Evolutionary conservation across 2,888 invertebrate genomes (phyloP).

Genomic region (Drosophila kambysellisi): DNA sequence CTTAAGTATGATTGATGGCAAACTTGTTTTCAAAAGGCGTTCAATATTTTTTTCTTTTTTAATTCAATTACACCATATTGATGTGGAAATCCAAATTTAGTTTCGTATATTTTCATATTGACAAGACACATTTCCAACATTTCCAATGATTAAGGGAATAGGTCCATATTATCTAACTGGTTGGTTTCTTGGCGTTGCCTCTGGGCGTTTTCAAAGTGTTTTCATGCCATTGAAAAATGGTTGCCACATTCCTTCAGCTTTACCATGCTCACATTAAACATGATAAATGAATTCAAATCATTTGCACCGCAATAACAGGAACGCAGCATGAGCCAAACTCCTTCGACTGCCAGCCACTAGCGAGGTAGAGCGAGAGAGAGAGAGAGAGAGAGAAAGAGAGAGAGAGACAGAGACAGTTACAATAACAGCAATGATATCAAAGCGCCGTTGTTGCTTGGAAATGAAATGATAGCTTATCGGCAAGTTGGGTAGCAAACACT

Average conservation of each 20-base stretch:
- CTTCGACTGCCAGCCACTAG: conserved; percentile 13
- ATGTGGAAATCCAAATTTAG: not conserved
- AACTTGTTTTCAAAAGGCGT: not conserved
- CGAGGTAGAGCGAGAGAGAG: too few relatives aligned
- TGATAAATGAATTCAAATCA: conserved; percentile 79
- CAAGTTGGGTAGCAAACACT: conserved; percentile 42
- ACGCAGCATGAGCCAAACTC: conserved; percentile 27
- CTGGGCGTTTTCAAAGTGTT: conserved; percentile 37
- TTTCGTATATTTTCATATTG: not conserved
- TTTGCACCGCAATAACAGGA: conserved; percentile 70
- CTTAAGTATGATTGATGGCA: conserved; percentile 24
- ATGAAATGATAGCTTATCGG: conserved; percentile 75
- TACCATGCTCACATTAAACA: conserved; percentile 63
- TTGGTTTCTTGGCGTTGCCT: conserved; percentile 30
- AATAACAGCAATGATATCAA: conserved; percentile 22
- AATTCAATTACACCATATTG: conserved; percentile 3
- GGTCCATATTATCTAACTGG: conserved; percentile 39
- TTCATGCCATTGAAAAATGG: conserved; percentile 65
- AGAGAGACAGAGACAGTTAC: conserved; percentile 3
- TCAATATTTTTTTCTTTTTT: not conserved
- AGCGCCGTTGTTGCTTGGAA: conserved; percentile 51
- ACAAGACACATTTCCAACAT: not conserved
- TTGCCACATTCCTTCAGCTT: conserved; percentile 58
- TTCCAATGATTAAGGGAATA: not conserved
- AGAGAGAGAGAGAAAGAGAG: too few relatives aligned